phyloP scores from a whole-genome alignment of 2,113 vertebrate species.

The Otocyon megalotis region DNA sequence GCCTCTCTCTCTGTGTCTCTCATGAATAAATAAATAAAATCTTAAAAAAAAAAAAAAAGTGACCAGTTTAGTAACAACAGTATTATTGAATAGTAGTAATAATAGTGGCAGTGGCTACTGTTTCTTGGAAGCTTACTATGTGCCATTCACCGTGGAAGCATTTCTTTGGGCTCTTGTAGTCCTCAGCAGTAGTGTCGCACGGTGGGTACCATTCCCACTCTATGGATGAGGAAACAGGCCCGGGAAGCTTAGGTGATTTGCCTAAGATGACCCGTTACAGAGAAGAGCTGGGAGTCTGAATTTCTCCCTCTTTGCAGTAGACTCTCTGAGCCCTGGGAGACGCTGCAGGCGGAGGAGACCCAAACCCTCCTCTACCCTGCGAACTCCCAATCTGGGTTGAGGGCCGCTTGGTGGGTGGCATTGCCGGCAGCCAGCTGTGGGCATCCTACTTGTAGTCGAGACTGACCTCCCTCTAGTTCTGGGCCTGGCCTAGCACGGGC shows the following conservation, averaged over 20 bases:
- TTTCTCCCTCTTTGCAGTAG: not conserved
- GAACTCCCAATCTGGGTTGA: not conserved
- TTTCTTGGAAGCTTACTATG: not conserved
- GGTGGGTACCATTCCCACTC: not conserved
- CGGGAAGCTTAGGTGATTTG: not conserved
- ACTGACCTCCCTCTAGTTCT: not conserved
- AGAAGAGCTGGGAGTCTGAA: not conserved
- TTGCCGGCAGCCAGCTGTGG: not conserved
- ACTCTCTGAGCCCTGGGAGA: not conserved
- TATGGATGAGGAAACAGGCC: constrained; percentile 18
- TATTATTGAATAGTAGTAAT: not conserved
- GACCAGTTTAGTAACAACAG: not conserved
- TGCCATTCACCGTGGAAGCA: not conserved
- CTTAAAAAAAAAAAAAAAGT: too few relatives aligned
- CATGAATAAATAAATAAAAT: too few relatives aligned
- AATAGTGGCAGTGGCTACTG: not conserved
- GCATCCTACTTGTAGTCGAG: not conserved
- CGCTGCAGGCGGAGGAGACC: not conserved
- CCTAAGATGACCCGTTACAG: not conserved
- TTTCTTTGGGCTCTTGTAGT: not conserved
- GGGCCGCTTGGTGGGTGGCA: not conserved
- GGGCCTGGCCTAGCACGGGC: not conserved
- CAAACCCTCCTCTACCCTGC: not conserved
- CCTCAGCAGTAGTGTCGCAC: not conserved
- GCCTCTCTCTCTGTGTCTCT: too few relatives aligned